Conservation (phyloP, 2,113 vertebrate species). For the Taxidea taxus region DNA sequence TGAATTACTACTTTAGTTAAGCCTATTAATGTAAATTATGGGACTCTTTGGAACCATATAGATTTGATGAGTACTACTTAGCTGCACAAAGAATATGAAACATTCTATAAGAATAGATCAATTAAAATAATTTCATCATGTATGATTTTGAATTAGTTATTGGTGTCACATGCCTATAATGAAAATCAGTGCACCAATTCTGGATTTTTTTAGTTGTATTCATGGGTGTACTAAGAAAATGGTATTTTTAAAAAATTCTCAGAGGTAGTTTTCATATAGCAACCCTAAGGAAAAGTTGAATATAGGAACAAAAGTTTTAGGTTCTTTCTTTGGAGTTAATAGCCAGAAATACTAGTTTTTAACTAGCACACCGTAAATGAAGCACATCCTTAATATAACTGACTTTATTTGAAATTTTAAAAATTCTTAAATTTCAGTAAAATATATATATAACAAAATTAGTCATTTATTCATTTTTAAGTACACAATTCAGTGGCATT, state of each 20-base stretch:
- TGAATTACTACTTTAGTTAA: background rate
- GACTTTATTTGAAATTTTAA: background rate
- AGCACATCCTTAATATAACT: background rate
- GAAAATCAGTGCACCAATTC: background rate
- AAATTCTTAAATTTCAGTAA: background rate
- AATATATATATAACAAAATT: background rate
- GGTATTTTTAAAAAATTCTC: background rate
- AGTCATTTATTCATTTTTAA: background rate
- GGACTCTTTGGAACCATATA: background rate
- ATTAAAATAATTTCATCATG: background rate
- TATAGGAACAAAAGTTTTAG: background rate
- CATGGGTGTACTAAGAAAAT: background rate
- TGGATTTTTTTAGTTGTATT: background rate
- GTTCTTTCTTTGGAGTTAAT: background rate
- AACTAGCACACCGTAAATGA: background rate
- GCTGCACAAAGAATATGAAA: background rate
- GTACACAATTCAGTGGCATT: background rate
- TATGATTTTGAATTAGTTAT: background rate
- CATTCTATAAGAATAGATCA: background rate
- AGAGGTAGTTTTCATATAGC: background rate
- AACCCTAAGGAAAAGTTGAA: background rate
- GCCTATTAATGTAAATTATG: background rate
- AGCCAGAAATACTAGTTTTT: conserved; percentile 10
- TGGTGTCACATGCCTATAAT: background rate
- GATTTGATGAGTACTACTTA: conserved; percentile 13